Base-by-base conservation (phyloP, 2,888 invertebrate genomes). In the Phortica okadai region DNA sequence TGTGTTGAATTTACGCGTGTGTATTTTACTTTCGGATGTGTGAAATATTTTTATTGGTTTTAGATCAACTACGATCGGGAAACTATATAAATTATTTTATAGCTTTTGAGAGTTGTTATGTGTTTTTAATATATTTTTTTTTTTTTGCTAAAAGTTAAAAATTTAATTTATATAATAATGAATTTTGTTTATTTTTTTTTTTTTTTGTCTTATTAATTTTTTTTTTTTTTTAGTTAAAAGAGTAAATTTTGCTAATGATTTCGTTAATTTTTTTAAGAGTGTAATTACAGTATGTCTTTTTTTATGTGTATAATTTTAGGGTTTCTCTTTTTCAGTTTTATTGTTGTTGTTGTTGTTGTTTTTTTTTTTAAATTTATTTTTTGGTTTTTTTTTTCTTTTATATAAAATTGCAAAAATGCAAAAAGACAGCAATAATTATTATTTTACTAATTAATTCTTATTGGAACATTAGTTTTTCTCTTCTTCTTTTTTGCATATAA, bases 371-470 rank as follows among this genome's bases (percentile, higher is more conserved):
- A 21, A 21, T 77, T 78, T 79, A 80, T 80, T 78, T 81, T 79
- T 82, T 83, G 81, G 85, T 59, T 76, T 73, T 78, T 80, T 80
- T 77, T 56, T 74, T 70, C 73, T 84, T 83, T 85, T 87, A 83
- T 91, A 91, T 91, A 91, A 91, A 91, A 91, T 90, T 91, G 91
- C 91, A 91, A 91, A 90, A 91, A 91, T 91, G 91, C 91, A 91
- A 91, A 91, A 90, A 91, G 90, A 88, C 89, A 89, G 90, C 88
- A 90, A 90, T 89, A 86, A 84, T 86, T 78, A 78, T 86, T 83
- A 82, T 76, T 81, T 77, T 79, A 69, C 77, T 79, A 78, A 74
- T 74, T 82, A 74, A 78, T 78, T 80, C 85, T 86, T 87, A 84
- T 88, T 89, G 91, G 90, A 91, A 91, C 91, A 87, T 91, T 90